A percentile compares a stretch with the other conserved stretches of the same genome.
Evolutionary conservation across 2,113 vertebrate species (phyloP).

Genomic region (Dromiciops gliroides): DNA sequence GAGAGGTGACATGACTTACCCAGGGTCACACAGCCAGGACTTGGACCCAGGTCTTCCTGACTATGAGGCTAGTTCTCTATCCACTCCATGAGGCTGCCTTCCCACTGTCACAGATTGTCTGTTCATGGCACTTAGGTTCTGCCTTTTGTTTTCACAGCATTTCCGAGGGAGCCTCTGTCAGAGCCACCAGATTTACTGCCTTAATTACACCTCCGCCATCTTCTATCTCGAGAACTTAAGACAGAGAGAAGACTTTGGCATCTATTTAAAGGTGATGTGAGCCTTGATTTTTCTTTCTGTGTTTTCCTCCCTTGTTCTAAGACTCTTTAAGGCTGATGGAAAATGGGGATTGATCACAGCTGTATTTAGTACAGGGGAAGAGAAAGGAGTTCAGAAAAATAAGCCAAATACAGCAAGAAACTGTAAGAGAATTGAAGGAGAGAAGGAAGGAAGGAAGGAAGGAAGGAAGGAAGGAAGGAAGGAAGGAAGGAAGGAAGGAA

Average conservation of each 20-base stretch:
- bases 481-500: no score
- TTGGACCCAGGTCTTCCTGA: not conserved
- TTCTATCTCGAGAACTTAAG: conserved; percentile 93
- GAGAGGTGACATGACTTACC: not conserved
- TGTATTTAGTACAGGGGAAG: not conserved
- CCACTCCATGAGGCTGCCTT: not conserved
- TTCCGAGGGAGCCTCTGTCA: conserved; percentile 91
- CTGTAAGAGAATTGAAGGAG: not conserved
- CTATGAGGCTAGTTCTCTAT: not conserved
- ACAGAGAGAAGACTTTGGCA: conserved; percentile 91
- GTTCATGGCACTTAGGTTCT: conserved; percentile 9
- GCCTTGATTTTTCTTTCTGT: conserved; percentile 1
- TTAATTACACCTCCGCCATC: conserved; percentile 91
- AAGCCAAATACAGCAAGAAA: not conserved
- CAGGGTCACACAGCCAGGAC: not conserved
- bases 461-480: rapidly evolving
- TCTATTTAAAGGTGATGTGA: conserved; percentile 91
- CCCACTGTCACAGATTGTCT: not conserved
- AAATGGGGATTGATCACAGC: not conserved
- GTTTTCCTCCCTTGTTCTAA: conserved; percentile 12
- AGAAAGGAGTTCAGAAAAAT: not conserved
- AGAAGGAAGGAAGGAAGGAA: no score
- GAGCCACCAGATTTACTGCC: conserved; percentile 93
- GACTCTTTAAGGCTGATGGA: not conserved
- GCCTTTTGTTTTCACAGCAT: conserved; percentile 76